Percentiles rank a stretch among this genome's conserved stretches.
These are phyloP conservation scores for Pseudopipra pipra DNA, from an alignment of 2,113 vertebrate species.

Conservation along the genomic window DNA sequence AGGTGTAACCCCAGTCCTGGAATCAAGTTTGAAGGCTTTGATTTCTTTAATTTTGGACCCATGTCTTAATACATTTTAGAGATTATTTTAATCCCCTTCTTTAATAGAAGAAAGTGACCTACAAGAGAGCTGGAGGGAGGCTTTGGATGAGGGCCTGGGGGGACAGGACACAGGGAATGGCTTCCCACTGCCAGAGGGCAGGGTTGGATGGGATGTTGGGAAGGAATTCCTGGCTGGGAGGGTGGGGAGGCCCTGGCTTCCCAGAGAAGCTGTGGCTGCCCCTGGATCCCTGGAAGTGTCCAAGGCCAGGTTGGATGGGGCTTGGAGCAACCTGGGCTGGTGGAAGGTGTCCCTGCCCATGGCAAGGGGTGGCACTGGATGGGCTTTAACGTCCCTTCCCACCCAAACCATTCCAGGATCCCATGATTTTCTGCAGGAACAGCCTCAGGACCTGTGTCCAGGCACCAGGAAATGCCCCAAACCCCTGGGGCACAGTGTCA, in stretches of 20 bases:
- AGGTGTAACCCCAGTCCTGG: not conserved
- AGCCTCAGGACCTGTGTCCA: rapidly evolving
- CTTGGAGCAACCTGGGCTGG: not conserved
- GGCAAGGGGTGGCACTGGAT: not conserved
- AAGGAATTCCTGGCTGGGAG: not conserved
- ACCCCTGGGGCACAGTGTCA: not conserved
- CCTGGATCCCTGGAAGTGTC: not conserved
- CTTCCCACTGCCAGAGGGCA: not conserved
- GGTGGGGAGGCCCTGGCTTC: not conserved
- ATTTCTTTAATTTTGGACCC: constrained; percentile 1
- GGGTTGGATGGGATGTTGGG: not conserved
- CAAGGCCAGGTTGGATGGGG: not conserved
- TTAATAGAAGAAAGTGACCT: not conserved
- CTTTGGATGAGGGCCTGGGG: not conserved
- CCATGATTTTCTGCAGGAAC: not conserved
- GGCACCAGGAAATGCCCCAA: not conserved
- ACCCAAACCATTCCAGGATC: no score
- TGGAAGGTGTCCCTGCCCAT: not conserved
- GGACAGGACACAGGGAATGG: not conserved
- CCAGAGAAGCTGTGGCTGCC: not conserved
- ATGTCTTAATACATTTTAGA: not conserved
- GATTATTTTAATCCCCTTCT: constrained; percentile 20
- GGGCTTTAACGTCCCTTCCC: no score
- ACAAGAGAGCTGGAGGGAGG: not conserved
- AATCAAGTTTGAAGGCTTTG: not conserved